Percentiles rank a stretch among this genome's conserved stretches.
phyloP scores from a whole-genome alignment of 2,113 vertebrate species.

The Plotosus lineatus region DNA sequence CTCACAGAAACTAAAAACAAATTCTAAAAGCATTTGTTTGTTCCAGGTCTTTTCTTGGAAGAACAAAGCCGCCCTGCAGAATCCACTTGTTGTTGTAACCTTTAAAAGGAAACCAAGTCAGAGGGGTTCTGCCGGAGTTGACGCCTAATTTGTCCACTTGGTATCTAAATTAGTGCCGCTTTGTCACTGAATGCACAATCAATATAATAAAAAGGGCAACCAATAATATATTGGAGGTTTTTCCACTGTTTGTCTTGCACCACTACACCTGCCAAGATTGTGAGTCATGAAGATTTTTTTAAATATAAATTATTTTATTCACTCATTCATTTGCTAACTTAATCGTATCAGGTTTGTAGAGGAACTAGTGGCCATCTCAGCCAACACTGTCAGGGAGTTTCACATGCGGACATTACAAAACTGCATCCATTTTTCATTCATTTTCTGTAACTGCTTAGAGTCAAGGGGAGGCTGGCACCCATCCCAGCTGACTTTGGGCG shows the following conservation, averaged over 20 bases:
- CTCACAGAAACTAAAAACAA: conserved; percentile 39
- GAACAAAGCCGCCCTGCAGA: conserved; percentile 38
- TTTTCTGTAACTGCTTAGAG: too few relatives aligned
- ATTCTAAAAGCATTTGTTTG: conserved; percentile 46
- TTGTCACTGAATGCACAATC: conserved; percentile 49
- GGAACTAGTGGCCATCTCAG: too few relatives aligned
- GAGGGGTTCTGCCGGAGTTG: conserved; percentile 32
- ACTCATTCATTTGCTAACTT: too few relatives aligned
- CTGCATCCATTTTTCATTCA: too few relatives aligned
- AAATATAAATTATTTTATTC: background rate
- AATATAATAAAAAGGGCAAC: conserved; percentile 55
- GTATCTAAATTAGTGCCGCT: conserved; percentile 50
- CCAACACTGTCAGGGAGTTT: too few relatives aligned
- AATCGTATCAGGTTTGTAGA: too few relatives aligned
- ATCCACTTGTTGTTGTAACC: conserved; percentile 45
- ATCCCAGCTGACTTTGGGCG: too few relatives aligned
- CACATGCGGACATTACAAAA: too few relatives aligned
- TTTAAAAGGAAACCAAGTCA: conserved; percentile 44
- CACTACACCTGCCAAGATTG: conserved; percentile 33
- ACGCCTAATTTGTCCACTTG: conserved; percentile 50
- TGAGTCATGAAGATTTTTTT: conserved; percentile 35
- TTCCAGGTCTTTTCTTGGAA: conserved; percentile 30
- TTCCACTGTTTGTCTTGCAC: conserved; percentile 33
- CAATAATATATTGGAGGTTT: conserved; percentile 46
- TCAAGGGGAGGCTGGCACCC: too few relatives aligned